Evolutionary conservation across 2,797 vertebrate genomes (phyloP), one percentile per base, ranked within the genome.

Genomic region (Eidolon dupreanum): DNA sequence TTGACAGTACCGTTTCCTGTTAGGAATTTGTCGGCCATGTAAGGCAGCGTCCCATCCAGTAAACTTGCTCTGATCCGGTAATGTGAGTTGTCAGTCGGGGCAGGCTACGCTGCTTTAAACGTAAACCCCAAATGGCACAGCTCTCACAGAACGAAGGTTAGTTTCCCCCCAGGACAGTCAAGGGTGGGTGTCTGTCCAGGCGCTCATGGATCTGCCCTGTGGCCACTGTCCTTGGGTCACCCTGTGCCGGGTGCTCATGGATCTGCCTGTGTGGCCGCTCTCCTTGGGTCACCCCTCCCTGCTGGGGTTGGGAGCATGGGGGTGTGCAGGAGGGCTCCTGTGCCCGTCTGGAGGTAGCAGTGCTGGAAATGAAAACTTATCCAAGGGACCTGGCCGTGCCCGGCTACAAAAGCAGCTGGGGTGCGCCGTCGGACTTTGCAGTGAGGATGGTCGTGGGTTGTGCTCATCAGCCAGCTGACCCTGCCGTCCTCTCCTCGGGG

Each of bases 51-150:
- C 28, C n/a, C 5, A 0, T 1, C 7, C n/a, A 19, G 13, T 26
- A 1, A 24, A 16, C 46, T 20, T 0, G 16, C 7, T 13, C 46
- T 5, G 9, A 4, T 20, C 46, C 1, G 19, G 61, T 4, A 3
- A 3, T 0, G 6, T 3, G 17, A 13, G 15, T 16, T 5, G 11
- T 13, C 0, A 19, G 33, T 2, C 2, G 12, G 24, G 6, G 17
- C 6, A 55, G 51, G 16, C 49, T 3, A 0, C 8, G 28, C 66
- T 33, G 51, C 51, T 59, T 11, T 6, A 13, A 43, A 4, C 9
- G 49, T 13, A 7, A 8, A 13, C 38, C 57, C 12, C 11, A 16
- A 9, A 8, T 10, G 41, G 9, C 31, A n/a, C 3, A 5, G 36
- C 83, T 43, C 65, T 5, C 2, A n/a, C 66, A 20, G 43, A 20